A percentile compares a stretch with the other conserved stretches of the same genome.
These are phyloP conservation scores for Xiphophorus couchianus DNA, from an alignment of 2,113 vertebrate species.

Conservation along the genomic window DNA sequence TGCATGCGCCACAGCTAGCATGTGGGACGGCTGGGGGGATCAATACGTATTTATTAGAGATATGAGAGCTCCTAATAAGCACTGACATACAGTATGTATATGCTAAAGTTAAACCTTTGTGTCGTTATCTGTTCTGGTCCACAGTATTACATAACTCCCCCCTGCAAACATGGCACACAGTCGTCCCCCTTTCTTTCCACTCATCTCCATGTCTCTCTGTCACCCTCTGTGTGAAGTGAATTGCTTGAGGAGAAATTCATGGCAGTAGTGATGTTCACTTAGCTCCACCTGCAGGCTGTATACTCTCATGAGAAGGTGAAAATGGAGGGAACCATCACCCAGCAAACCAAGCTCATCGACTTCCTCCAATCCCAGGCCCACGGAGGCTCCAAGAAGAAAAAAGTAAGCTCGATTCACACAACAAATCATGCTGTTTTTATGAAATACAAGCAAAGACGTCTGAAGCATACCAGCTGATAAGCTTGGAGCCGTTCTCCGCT, in stretches of 20 bases:
- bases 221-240: slow-evolving; percentile 56
- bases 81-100: not conserved
- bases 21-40: too few relatives aligned
- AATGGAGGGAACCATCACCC: slow-evolving; percentile 99
- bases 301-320: slow-evolving; percentile 99
- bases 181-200: not conserved
- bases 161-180: not conserved
- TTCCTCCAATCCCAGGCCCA: slow-evolving; percentile 98
- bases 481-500: not conserved
- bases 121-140: slow-evolving; percentile 24
- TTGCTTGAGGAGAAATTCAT: slow-evolving; percentile 74
- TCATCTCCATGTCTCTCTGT: slow-evolving; percentile 31
- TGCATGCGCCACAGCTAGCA: not conserved
- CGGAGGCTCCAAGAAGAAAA: slow-evolving; percentile 97
- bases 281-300: slow-evolving; percentile 88
- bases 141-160: not conserved
- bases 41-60: not conserved
- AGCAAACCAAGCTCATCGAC: slow-evolving; percentile 99
- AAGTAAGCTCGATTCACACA: slow-evolving; percentile 77
- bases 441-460: not conserved
- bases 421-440: not conserved
- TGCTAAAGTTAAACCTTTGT: slow-evolving; percentile 5
- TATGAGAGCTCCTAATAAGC: not conserved
- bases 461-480: not conserved
- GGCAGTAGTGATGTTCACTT: slow-evolving; percentile 76